Evolutionary conservation across 2,888 invertebrate genomes (phyloP), one percentile per base, ranked within the genome.

Genomic region (Ormyrus rosae): DNA sequence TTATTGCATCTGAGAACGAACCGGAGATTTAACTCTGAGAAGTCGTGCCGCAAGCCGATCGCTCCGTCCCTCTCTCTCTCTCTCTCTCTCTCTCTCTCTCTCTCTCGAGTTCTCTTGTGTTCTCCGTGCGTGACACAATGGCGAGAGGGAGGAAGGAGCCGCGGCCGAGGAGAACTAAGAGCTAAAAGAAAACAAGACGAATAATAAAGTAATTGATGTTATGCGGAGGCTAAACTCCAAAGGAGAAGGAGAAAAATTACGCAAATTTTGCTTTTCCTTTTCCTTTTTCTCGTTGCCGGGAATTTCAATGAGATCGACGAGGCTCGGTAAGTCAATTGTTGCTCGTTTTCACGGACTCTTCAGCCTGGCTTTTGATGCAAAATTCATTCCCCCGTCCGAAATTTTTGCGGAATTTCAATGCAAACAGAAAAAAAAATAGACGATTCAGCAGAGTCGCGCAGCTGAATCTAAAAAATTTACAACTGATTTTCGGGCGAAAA

Each of bases 1-100:
- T 89, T 89, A 90, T 89, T 86, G 88, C 88, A 84, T 85, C 84
- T 84, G 55, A 65, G 53, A 85, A 81, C 84, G 75, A 84, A 84
- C 85, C 85, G 85, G 86, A 87, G 86, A 76, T 76, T 80, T 80
- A 80, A 76, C 80, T 80, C 68, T 45, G 79, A 69, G 78, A 74
- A 79, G 73, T 79, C 73, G 79, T 64, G 79, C 79, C 72, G 55
- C 71, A 48, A 68, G 60, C 69, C 65, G 65, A 78, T 46, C 50
- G 55, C 50, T 51, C 51, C 53, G 11, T 72, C 56, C 53, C 60
- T 2, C 61, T 46, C 53, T 34, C 46, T 46, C 53, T 48, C 63
- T 55, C 60, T 68, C 68, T 10, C 58, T 56, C 75, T n/a, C 45
- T 67, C 13, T 46, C 68, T 61, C 53, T 53, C 64, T 56, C 48